phyloP scores from a whole-genome alignment of 2,888 invertebrate genomes.

The Ditylenchus weischeri region DNA sequence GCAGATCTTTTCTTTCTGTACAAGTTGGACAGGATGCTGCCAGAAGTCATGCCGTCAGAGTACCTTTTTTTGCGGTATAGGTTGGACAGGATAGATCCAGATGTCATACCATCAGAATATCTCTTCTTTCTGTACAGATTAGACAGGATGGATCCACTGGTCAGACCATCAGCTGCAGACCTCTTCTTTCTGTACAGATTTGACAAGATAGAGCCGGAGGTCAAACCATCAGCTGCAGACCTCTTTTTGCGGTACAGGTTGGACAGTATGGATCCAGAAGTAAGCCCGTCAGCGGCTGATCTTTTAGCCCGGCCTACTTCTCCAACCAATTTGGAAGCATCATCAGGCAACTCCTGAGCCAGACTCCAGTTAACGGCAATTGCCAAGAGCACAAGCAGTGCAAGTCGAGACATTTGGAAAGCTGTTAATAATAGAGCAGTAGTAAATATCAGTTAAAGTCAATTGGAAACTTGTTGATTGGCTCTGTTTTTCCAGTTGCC shows the following conservation, averaged over 20 bases:
- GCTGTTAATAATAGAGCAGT: too few relatives aligned
- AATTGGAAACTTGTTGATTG: too few relatives aligned
- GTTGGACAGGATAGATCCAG: background rate
- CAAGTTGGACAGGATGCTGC: conserved; percentile 1
- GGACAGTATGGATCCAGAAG: background rate
- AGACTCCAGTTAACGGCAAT: too few relatives aligned
- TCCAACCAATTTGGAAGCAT: too few relatives aligned
- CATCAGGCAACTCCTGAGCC: too few relatives aligned
- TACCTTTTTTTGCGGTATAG: background rate
- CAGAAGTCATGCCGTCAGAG: background rate
- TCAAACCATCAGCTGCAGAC: conserved; percentile 4
- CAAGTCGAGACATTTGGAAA: too few relatives aligned
- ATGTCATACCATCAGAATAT: background rate
- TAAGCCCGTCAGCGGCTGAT: background rate
- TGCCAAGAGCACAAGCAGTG: too few relatives aligned
- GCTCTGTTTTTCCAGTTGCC: too few relatives aligned
- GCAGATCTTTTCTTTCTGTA: background rate
- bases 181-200: conserved; percentile 4
- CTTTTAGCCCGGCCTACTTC: too few relatives aligned
- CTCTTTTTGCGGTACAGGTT: conserved; percentile 3
- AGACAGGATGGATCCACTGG: conserved; percentile 1
- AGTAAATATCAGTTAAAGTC: too few relatives aligned
- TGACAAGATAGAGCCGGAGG: background rate
- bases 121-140: conserved; percentile 1
- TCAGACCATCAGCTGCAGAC: background rate